A percentile compares a stretch with the other conserved stretches of the same genome.
Conservation (phyloP, 2,888 invertebrate genomes). For the Nemoura dubitans region DNA sequence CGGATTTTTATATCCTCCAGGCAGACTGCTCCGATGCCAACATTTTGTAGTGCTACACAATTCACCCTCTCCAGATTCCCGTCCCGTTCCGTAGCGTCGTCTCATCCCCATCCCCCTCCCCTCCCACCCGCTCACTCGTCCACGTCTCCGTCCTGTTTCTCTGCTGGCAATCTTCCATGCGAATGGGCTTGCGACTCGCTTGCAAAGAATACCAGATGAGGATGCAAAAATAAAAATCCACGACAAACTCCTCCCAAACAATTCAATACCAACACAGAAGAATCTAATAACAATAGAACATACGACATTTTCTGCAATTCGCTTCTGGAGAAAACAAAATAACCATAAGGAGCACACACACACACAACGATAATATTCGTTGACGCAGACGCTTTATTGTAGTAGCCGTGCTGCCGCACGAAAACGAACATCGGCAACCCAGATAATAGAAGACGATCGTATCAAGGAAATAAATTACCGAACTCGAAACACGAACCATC, state of each 20-base stretch:
- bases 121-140: background rate
- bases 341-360: background rate
- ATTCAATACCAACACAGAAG: constrained; percentile 20
- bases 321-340: background rate
- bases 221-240: constrained; percentile 31
- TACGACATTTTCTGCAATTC: background rate
- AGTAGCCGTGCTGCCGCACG: background rate
- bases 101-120: background rate
- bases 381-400: background rate
- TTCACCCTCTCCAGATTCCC: constrained; percentile 30
- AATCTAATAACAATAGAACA: constrained; percentile 25
- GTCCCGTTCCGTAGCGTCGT: background rate
- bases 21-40: constrained; percentile 22
- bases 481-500: background rate
- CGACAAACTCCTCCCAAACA: constrained; percentile 27
- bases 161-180: constrained; percentile 22
- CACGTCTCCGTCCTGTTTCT: background rate
- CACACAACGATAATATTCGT: background rate
- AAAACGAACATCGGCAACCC: background rate
- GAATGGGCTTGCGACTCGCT: background rate
- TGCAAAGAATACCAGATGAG: constrained; percentile 17
- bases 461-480: background rate
- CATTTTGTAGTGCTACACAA: constrained; percentile 42
- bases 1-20: constrained; percentile 25
- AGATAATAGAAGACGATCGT: background rate